These are phyloP conservation scores for Allobates femoralis DNA, from an alignment of 2,797 vertebrate species.

Conservation along the genomic window DNA sequence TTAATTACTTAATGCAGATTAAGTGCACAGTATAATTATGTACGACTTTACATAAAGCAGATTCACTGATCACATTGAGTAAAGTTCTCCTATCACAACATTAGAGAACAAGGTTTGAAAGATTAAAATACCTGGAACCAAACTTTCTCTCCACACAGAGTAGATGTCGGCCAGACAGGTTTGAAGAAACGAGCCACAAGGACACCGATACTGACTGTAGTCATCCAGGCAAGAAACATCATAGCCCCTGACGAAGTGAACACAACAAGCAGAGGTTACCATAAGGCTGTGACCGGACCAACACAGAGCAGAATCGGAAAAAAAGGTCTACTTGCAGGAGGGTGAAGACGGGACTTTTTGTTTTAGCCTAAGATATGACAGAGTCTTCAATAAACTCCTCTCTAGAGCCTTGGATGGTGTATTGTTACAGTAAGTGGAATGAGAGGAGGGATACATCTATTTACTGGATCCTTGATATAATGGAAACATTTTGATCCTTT, in stretches of 20 bases:
- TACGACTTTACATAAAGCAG: too few relatives aligned
- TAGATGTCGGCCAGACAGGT: constrained; percentile 77
- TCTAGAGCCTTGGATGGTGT: too few relatives aligned
- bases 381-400: too few relatives aligned
- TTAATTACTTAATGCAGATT: too few relatives aligned
- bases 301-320: neutral
- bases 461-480: too few relatives aligned
- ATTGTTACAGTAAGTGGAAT: too few relatives aligned
- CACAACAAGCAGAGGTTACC: neutral
- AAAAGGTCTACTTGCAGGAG: neutral
- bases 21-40: too few relatives aligned
- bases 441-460: neutral
- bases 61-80: too few relatives aligned
- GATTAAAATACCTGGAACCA: constrained; percentile 86
- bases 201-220: constrained; percentile 80
- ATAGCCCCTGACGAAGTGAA: constrained; percentile 70
- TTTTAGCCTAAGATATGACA: neutral
- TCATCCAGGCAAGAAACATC: constrained; percentile 88
- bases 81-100: too few relatives aligned
- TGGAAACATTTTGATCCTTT: too few relatives aligned
- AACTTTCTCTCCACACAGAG: constrained; percentile 77
- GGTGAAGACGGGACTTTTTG: neutral
- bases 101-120: too few relatives aligned
- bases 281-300: neutral
- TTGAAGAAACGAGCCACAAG: constrained; percentile 87